Conservation (phyloP, 2,797 vertebrate species). For the Hoplostethus mediterraneus region DNA sequence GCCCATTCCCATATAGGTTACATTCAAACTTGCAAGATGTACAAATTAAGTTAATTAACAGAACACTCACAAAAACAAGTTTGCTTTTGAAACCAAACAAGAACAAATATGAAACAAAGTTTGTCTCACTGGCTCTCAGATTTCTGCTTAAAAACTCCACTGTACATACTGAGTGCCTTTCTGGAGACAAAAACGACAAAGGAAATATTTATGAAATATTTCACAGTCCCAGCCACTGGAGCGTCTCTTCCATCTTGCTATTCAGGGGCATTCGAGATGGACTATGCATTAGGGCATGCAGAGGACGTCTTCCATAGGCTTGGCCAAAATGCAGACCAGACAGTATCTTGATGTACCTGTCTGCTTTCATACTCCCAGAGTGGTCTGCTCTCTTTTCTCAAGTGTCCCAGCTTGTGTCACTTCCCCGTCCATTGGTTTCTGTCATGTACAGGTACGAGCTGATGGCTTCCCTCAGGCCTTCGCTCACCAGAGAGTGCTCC, state of each 20-base stretch:
- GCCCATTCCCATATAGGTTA: not conserved
- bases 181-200: slow-evolving; percentile 2
- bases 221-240: slow-evolving; percentile 41
- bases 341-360: not conserved
- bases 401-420: slow-evolving; percentile 64
- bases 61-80: slow-evolving; percentile 14
- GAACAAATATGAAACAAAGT: not conserved
- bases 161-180: not conserved
- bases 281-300: not conserved
- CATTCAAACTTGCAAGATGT: slow-evolving; percentile 2
- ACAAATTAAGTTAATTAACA: slow-evolving; percentile 24
- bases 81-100: not conserved
- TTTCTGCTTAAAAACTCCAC: not conserved
- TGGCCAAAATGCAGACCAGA: slow-evolving; percentile 3
- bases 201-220: slow-evolving; percentile 9
- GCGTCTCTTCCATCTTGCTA: slow-evolving; percentile 48
- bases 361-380: slow-evolving; percentile 50
- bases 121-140: not conserved
- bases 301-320: not conserved
- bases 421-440: slow-evolving; percentile 61
- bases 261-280: not conserved
- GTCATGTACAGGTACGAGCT: slow-evolving; percentile 90
- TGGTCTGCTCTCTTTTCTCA: slow-evolving; percentile 46
- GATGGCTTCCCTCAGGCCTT: slow-evolving; percentile 90
- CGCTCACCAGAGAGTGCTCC: slow-evolving; percentile 85